A percentile compares a stretch with the other conserved stretches of the same genome.
Evolutionary conservation across 2,113 vertebrate species (phyloP).

Genomic region (Coregonus clupeaformis): DNA sequence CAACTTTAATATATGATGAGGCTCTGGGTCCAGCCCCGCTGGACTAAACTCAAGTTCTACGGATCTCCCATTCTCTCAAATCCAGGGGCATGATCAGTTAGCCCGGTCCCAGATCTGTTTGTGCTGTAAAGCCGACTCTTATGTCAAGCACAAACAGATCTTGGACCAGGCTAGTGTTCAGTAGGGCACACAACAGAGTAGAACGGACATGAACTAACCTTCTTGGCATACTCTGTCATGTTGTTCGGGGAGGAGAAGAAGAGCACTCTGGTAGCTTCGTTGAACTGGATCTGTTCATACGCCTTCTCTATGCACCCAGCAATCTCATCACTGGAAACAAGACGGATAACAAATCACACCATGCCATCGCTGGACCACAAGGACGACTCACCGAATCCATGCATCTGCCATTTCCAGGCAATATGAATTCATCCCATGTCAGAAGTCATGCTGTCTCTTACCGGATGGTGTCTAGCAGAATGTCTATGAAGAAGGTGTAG

Average conservation of each 20-base stretch:
- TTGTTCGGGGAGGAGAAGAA: slow-evolving; percentile 90
- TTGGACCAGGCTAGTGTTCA: background rate
- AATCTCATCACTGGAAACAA: slow-evolving; percentile 83
- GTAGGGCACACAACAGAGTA: background rate
- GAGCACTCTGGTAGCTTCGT: slow-evolving; percentile 85
- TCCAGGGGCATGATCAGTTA: too few relatives aligned
- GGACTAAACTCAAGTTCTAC: background rate
- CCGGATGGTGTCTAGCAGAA: slow-evolving; percentile 93
- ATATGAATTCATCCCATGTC: background rate
- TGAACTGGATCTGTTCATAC: slow-evolving; percentile 90
- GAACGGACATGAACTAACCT: slow-evolving; percentile 69
- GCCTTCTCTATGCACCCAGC: slow-evolving; percentile 93
- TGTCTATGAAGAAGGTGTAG: slow-evolving; percentile 96
- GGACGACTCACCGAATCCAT: background rate
- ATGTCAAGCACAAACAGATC: background rate
- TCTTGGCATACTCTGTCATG: slow-evolving; percentile 93
- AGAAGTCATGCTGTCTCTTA: slow-evolving; percentile 46
- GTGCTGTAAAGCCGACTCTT: too few relatives aligned
- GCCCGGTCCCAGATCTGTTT: background rate
- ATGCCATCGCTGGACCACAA: background rate
- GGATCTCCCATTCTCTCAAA: background rate
- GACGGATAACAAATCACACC: background rate
- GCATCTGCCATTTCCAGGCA: background rate
- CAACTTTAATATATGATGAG: background rate
- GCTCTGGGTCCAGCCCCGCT: too few relatives aligned